Evolutionary conservation across 2,797 vertebrate species (phyloP), one percentile per base, ranked within the genome.

Genomic region (Leucoraja ocellata): DNA sequence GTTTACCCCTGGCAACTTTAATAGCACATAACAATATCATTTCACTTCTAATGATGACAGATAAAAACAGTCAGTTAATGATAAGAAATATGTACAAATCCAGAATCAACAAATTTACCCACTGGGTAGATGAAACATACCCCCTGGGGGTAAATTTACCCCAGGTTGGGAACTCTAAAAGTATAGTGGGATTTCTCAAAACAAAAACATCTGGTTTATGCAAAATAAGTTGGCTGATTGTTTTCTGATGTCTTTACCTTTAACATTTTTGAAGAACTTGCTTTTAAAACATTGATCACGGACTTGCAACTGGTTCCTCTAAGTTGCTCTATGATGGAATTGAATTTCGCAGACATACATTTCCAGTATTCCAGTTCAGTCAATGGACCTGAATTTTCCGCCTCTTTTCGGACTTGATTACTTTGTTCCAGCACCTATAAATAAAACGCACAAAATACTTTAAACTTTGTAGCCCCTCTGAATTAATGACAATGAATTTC

Each of bases 351-450:
- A 93, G 96, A 97, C 94, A 95, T 96, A 36, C 94, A 96, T 94
- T 97, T 98, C 97, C 97, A 98, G 86, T 98, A 95, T 80, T 97
- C 95, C 93, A 98, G 36, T 94, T 98, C 97, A 36, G 95, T 96
- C 93, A 97, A 94, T 0, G 97, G 97, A 46, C 97, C 97, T 11
- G 96, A 96, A 91, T 96, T 94, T 93, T 96, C 96, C 93, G 95
- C 95, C 95, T 95, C 96, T 94, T 95, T 97, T 94, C 96, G 97
- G 94, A 97, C 94, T 90, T 96, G 96, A 93, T 97, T 95, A 94
- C 95, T 97, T 93, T 97, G 96, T 93, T 95, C 94, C 79, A 97
- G 95, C 84, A 98, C 96, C 98, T 98, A 93, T 13, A 95, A 93
- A 0, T 76, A 94, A 94, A 94, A 58, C 88, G 58, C 4, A 77